A percentile compares a stretch with the other conserved stretches of the same genome.
These are phyloP conservation scores for Papilio elwesi DNA, from an alignment of 2,888 invertebrate species.

Conservation along the genomic window DNA sequence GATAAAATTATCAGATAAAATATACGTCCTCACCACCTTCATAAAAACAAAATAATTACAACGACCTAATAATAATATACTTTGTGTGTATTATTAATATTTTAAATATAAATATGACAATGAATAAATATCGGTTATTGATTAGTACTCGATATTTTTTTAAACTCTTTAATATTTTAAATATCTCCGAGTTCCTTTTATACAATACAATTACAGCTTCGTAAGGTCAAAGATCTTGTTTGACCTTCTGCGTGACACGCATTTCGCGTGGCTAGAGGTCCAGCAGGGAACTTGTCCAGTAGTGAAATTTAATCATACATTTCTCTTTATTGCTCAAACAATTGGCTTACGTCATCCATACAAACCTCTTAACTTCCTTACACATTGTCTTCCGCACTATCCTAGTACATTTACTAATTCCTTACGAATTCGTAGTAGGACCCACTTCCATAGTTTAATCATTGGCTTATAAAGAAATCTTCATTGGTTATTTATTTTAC, in stretches of 20 bases:
- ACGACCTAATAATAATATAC: neutral
- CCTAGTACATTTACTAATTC: too few relatives aligned
- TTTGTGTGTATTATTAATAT: neutral
- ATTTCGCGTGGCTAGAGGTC: neutral
- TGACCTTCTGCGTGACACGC: slow-evolving; percentile 4
- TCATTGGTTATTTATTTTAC: too few relatives aligned
- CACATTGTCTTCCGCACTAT: too few relatives aligned
- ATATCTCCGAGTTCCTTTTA: neutral
- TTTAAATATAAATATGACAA: slow-evolving; percentile 8
- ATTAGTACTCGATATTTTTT: too few relatives aligned
- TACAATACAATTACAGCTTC: neutral
- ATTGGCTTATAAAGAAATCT: too few relatives aligned
- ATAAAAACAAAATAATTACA: slow-evolving; percentile 40
- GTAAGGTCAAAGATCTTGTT: slow-evolving; percentile 12
- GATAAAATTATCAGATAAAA: slow-evolving; percentile 62
- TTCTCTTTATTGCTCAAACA: neutral
- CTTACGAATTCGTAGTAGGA: too few relatives aligned
- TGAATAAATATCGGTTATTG: slow-evolving; percentile 6
- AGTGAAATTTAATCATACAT: neutral
- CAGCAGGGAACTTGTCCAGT: neutral
- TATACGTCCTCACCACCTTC: slow-evolving; percentile 44
- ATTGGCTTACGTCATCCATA: too few relatives aligned
- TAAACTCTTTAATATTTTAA: neutral
- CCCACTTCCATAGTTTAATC: too few relatives aligned
- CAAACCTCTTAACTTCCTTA: too few relatives aligned